Conservation (phyloP, 37 sponge, comb jelly and placozoan genomes). For the Haliclona indistincta region DNA sequence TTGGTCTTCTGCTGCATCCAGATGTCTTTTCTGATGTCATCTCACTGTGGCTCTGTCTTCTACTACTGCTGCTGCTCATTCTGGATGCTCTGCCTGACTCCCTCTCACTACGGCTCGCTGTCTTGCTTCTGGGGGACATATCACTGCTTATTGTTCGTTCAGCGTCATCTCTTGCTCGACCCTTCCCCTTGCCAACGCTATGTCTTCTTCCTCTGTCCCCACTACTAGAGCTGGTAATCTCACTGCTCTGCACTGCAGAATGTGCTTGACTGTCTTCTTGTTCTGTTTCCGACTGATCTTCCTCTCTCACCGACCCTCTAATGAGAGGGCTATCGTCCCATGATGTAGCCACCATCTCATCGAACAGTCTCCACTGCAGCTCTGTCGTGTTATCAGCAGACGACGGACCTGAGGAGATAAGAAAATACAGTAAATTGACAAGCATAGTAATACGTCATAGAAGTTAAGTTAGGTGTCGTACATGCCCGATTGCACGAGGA, state of each 20-base stretch:
- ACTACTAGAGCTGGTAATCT: not conserved
- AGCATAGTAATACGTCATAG: not conserved
- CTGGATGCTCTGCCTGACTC: too few species aligned
- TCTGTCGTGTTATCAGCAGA: not conserved
- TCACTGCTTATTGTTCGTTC: not conserved
- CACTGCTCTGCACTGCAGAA: not conserved
- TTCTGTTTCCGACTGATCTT: not conserved
- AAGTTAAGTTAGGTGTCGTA: not conserved
- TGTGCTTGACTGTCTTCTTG: too few species aligned
- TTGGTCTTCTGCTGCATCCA: too few species aligned
- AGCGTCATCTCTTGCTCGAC: not conserved
- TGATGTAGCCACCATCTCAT: conserved; percentile 35
- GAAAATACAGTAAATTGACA: not conserved
- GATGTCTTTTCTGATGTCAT: too few species aligned
- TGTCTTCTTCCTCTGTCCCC: too few species aligned
- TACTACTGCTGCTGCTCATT: too few species aligned
- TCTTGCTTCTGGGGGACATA: not conserved
- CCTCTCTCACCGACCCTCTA: not conserved
- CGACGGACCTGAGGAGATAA: not conserved
- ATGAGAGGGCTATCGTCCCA: conserved; percentile 42
- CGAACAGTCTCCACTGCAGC: conserved; percentile 28
- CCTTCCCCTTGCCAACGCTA: too few species aligned
- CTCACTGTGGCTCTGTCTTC: too few species aligned
- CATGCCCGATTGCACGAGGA: too few species aligned
- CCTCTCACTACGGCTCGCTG: not conserved